These are phyloP conservation scores for Lithosia quadra DNA, from an alignment of 2,888 invertebrate genomes.

Conservation along the genomic window DNA sequence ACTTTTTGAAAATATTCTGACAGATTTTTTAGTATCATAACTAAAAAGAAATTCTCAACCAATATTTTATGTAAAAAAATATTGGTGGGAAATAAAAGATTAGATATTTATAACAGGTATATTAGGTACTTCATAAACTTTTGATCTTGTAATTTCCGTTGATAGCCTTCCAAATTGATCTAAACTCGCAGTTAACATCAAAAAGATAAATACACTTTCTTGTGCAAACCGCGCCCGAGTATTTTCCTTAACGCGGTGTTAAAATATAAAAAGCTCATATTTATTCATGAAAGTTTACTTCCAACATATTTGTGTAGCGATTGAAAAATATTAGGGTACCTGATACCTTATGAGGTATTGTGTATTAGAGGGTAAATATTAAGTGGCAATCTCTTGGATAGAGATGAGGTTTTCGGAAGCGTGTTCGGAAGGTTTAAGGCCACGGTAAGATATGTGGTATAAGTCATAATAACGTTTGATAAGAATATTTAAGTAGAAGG, in stretches of 20 bases:
- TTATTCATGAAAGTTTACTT: slow-evolving; percentile 43
- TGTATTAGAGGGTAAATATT: slow-evolving; percentile 45
- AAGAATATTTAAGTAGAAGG: not conserved
- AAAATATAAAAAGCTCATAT: slow-evolving; percentile 44
- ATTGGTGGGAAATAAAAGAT: too few species aligned
- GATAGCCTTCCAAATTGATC: slow-evolving; percentile 2
- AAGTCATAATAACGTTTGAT: not conserved
- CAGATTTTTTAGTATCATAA: too few species aligned
- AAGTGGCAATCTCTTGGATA: slow-evolving; percentile 38
- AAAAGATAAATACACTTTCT: slow-evolving; percentile 11
- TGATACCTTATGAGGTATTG: slow-evolving; percentile 33
- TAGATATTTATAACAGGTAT: not conserved
- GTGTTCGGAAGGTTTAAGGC: not conserved
- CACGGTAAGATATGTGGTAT: not conserved
- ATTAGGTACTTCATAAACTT: not conserved
- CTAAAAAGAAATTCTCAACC: too few species aligned
- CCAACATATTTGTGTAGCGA: slow-evolving; percentile 41
- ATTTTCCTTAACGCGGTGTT: slow-evolving; percentile 32
- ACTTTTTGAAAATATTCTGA: too few species aligned
- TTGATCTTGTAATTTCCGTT: not conserved
- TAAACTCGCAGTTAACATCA: slow-evolving; percentile 11
- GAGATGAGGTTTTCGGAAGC: slow-evolving; percentile 14
- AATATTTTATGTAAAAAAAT: too few species aligned
- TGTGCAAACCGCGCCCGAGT: slow-evolving; percentile 22
- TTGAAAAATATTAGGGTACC: slow-evolving; percentile 48